Base-by-base conservation (phyloP, 2,113 vertebrate genomes). In the Phaethornis superciliosus region DNA sequence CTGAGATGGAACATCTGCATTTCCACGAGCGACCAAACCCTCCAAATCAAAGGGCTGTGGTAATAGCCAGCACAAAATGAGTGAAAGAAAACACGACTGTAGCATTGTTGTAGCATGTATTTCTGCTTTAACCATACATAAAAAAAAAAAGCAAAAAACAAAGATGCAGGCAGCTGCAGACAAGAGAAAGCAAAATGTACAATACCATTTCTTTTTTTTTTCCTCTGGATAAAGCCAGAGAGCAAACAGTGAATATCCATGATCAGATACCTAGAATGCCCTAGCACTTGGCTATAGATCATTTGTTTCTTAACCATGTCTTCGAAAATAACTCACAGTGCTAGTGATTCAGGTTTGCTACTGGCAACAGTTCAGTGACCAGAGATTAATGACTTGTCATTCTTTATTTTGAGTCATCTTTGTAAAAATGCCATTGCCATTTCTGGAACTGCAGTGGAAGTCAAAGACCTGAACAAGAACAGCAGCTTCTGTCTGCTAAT, bases 21-120 rank as follows among this genome's bases (percentile, higher is more conserved):
- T 94, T 96, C 52, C 90, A 88, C 83, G 60, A 77, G 58, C 16
- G 2, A 90, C 64, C 80, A 94, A 96, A 67, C 21, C 60, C 35
- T 71, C 64, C 2, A 2, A 94, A 90, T 71, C 90, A 89, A 94
- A 92, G 83, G 35, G 65, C 52, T 88, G 72, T 94, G 77, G 76
- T 83, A 88, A 56, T 11, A 84, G 85, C 56, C 77, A 60, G 71
- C 52, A 58, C 13, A n/a, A 79, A 85, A 78, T 0, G 0, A 70
- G 70, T 75, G 72, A 90, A 86, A 75, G 44, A 23, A 79, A 89
- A 82, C 52, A 49, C 0, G 6, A 64, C 8, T 5, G 19, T 67
- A 84, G 81, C 0, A 0, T 54, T 94, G 92, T 54, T 81, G 33
- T 35, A 95, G 52, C 56, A 55, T 67, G 76, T 70, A 74, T 65